Evolutionary conservation across 2,113 vertebrate genomes (phyloP).

Genomic region (Myotis davidii): DNA sequence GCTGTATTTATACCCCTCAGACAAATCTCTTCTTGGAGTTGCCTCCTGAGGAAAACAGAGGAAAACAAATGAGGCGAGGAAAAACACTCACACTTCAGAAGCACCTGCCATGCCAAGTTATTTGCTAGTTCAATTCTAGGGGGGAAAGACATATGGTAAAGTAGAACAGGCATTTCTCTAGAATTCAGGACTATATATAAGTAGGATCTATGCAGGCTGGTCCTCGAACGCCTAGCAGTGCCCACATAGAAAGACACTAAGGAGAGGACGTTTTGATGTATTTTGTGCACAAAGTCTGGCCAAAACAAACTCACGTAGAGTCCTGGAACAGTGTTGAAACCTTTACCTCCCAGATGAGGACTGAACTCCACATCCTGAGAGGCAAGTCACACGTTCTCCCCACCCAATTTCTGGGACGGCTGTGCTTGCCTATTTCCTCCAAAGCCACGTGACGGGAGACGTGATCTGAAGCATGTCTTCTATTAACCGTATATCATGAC

Average conservation of each 20-base stretch:
- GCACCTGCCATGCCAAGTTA: slow-evolving; percentile 29
- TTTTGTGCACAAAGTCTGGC: slow-evolving; percentile 44
- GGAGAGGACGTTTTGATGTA: slow-evolving; percentile 24
- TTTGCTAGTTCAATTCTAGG: neutral
- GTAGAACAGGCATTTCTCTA: neutral
- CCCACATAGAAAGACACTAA: slow-evolving; percentile 27
- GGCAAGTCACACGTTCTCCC: slow-evolving; percentile 1
- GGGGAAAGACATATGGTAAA: neutral
- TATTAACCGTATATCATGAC: slow-evolving; percentile 71
- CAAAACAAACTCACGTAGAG: slow-evolving; percentile 52
- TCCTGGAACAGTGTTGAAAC: slow-evolving; percentile 53
- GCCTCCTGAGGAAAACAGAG: neutral
- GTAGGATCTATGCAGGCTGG: neutral
- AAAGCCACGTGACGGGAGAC: slow-evolving; percentile 44
- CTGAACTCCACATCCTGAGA: neutral
- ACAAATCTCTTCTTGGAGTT: slow-evolving; percentile 24
- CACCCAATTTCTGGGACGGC: neutral
- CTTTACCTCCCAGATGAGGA: slow-evolving; percentile 54
- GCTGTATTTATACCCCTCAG: neutral
- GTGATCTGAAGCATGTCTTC: slow-evolving; percentile 70
- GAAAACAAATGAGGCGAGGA: slow-evolving; percentile 27
- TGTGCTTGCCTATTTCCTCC: slow-evolving; percentile 20
- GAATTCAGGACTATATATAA: neutral
- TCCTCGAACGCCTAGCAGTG: neutral
- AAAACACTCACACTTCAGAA: slow-evolving; percentile 24